phyloP scores from a whole-genome alignment of 2,113 vertebrate genomes.

The Aegotheles bennettii region DNA sequence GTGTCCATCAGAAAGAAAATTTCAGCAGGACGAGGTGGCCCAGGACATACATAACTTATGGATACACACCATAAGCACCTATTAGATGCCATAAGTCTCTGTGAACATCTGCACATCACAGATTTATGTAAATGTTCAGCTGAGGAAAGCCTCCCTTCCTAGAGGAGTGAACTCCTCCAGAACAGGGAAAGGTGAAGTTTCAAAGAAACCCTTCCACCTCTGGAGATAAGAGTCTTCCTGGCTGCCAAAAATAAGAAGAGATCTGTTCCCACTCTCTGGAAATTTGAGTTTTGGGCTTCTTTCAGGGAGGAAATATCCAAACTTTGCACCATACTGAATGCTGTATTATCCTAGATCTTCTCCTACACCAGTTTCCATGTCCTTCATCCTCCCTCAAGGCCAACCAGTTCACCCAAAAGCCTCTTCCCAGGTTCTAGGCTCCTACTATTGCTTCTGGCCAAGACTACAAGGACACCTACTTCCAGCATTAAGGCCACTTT shows the following conservation, averaged over 20 bases:
- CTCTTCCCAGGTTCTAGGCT: neutral
- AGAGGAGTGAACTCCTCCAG: neutral
- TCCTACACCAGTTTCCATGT: neutral
- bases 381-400: neutral
- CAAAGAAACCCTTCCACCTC: neutral
- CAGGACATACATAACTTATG: neutral
- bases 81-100: neutral
- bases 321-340: accelerated
- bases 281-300: neutral
- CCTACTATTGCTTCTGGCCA: neutral
- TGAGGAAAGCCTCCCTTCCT: neutral
- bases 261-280: neutral
- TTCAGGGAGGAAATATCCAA: neutral
- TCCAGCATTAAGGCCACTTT: neutral
- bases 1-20: neutral
- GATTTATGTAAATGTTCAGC: neutral
- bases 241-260: neutral
- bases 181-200: neutral
- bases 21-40: neutral
- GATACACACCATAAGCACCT: neutral
- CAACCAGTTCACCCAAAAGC: accelerated
- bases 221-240: neutral
- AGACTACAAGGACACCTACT: too few species aligned
- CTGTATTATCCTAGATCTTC: neutral
- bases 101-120: neutral